phyloP scores from a whole-genome alignment of 2,113 vertebrate genomes.

The Phalacrocorax pelagicus region DNA sequence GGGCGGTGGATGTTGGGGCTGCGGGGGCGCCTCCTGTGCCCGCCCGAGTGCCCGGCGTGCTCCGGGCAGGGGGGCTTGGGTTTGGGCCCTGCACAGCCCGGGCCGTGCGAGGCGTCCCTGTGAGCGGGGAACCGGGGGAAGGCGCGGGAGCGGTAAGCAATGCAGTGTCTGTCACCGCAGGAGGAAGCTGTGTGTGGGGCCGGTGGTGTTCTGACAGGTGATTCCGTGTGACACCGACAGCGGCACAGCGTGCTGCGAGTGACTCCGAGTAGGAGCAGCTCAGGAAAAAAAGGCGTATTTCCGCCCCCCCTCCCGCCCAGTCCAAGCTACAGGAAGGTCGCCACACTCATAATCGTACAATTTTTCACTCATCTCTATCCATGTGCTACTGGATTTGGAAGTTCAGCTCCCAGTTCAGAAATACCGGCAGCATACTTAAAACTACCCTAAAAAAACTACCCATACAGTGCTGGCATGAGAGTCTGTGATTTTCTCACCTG shows the following conservation, averaged over 20 bases:
- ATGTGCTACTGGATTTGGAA: background rate
- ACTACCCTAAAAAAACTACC: too few relatives aligned
- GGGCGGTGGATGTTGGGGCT: too few relatives aligned
- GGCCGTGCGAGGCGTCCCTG: background rate
- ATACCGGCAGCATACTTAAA: background rate
- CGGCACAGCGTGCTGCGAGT: background rate
- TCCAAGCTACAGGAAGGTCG: background rate
- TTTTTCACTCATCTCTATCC: background rate
- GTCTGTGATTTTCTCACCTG: background rate
- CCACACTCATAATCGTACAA: rapidly evolving
- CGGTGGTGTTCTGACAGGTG: background rate
- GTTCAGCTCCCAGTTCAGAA: background rate
- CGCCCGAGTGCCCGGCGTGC: too few relatives aligned
- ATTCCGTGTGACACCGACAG: too few relatives aligned
- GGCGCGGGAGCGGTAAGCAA: background rate
- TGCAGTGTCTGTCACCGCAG: background rate
- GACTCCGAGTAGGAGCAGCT: background rate
- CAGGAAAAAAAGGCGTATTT: rapidly evolving
- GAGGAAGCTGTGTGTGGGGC: background rate
- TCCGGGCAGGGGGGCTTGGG: too few relatives aligned
- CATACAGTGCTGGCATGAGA: background rate
- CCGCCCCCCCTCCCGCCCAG: background rate
- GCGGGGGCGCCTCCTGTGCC: too few relatives aligned
- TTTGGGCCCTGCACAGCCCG: background rate
- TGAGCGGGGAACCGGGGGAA: background rate